A percentile compares a stretch with the other conserved stretches of the same genome.
phyloP scores from a whole-genome alignment of 2,113 vertebrate species.

The Fregata magnificens region DNA sequence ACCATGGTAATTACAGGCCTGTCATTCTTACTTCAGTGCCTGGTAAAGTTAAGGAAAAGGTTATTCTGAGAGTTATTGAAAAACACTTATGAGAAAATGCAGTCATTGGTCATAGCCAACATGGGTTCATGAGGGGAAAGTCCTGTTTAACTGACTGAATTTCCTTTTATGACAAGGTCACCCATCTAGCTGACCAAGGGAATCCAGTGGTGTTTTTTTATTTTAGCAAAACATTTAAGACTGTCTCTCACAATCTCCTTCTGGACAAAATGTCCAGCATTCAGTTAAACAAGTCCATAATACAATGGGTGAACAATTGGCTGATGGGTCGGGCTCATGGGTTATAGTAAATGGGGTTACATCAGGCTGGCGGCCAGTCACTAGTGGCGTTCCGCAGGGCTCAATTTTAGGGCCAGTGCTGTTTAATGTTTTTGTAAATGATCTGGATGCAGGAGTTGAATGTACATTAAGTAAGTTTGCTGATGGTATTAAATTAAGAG shows the following conservation, averaged over 20 bases:
- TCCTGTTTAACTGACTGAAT: neutral
- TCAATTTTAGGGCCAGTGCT: neutral
- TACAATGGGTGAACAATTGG: neutral
- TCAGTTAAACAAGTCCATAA: neutral
- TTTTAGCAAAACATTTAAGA: neutral
- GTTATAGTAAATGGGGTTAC: neutral
- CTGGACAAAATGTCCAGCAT: neutral
- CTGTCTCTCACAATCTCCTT: neutral
- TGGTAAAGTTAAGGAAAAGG: neutral
- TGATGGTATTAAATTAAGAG: neutral
- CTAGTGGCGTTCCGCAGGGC: neutral
- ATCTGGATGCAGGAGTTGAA: neutral
- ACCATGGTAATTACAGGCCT: neutral
- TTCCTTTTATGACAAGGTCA: neutral
- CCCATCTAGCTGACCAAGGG: neutral
- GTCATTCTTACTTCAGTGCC: neutral
- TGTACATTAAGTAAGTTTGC: neutral
- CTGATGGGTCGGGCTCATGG: neutral
- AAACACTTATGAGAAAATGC: neutral
- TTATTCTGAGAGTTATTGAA: neutral
- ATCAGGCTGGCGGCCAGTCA: neutral
- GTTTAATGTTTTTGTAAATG: neutral
- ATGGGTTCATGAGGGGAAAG: neutral
- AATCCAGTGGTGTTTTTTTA: neutral
- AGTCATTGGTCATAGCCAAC: neutral